Evolutionary conservation across 2,797 vertebrate genomes (phyloP).

Genomic region (Megaceryle alcyon): DNA sequence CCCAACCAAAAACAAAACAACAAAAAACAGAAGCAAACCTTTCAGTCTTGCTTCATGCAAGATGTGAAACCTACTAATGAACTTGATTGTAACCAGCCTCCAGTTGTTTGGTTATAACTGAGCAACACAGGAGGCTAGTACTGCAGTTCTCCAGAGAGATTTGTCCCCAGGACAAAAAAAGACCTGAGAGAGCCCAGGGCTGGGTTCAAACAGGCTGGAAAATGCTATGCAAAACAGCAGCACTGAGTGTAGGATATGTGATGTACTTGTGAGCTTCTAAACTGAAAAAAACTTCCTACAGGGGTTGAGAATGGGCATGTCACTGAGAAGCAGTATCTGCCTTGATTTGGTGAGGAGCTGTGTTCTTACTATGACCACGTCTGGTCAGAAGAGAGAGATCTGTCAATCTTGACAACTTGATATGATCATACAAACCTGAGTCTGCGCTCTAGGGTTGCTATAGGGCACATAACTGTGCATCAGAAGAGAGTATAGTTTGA

Average conservation of each 20-base stretch:
- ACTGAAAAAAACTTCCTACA: background rate
- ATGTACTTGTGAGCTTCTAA: background rate
- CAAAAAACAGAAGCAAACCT: background rate
- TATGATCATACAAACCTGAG: background rate
- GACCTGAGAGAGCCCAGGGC: background rate
- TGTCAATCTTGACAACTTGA: background rate
- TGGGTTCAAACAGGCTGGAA: conserved; percentile 2
- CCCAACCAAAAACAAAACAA: too few species aligned
- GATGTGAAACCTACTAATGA: conserved; percentile 11
- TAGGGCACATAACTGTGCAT: background rate
- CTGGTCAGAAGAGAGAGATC: background rate
- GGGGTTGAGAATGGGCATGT: background rate
- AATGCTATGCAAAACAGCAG: background rate
- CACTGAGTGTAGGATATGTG: background rate
- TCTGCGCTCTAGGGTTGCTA: background rate
- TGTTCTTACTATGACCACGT: background rate
- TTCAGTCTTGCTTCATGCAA: background rate
- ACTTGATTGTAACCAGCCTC: background rate
- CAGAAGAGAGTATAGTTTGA: background rate
- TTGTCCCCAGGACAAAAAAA: background rate
- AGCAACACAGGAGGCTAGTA: background rate
- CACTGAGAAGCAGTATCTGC: background rate
- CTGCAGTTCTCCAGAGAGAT: conserved; percentile 1
- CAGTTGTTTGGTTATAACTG: background rate
- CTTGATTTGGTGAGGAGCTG: background rate